Conservation (phyloP, 2,113 vertebrate species). For the Vicugna pacos region DNA sequence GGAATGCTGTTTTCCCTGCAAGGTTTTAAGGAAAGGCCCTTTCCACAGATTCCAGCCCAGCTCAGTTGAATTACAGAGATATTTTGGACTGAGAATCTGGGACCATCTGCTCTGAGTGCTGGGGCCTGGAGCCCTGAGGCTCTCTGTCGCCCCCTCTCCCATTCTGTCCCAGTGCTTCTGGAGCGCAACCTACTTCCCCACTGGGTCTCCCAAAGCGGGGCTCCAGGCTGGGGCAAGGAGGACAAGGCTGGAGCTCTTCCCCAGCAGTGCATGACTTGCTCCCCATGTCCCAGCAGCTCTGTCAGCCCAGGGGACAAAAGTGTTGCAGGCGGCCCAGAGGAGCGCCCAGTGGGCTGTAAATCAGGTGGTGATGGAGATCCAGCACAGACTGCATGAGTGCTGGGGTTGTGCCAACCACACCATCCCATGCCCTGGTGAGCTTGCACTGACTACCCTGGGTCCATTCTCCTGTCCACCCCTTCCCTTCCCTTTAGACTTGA, state of each 20-base stretch:
- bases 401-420: neutral
- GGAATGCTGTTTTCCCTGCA: neutral
- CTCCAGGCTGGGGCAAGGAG: neutral
- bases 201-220: neutral
- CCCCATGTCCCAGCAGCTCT: slow-evolving; percentile 66
- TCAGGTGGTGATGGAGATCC: neutral
- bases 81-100: neutral
- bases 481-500: neutral
- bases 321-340: slow-evolving; percentile 21
- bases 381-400: neutral
- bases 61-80: neutral
- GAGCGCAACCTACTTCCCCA: too few relatives aligned
- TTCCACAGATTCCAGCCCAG: neutral
- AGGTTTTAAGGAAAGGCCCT: neutral
- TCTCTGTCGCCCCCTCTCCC: too few relatives aligned
- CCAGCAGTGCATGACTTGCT: neutral
- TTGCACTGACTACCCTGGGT: fast-evolving
- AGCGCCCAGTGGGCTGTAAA: slow-evolving; percentile 2
- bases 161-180: fast-evolving
- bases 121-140: neutral
- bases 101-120: neutral
- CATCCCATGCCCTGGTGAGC: neutral
- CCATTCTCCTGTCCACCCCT: neutral
- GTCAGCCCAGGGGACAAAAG: slow-evolving; percentile 63
- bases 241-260: neutral